Conservation (phyloP, 2,113 vertebrate species). For the Daphoenositta chrysoptera region DNA sequence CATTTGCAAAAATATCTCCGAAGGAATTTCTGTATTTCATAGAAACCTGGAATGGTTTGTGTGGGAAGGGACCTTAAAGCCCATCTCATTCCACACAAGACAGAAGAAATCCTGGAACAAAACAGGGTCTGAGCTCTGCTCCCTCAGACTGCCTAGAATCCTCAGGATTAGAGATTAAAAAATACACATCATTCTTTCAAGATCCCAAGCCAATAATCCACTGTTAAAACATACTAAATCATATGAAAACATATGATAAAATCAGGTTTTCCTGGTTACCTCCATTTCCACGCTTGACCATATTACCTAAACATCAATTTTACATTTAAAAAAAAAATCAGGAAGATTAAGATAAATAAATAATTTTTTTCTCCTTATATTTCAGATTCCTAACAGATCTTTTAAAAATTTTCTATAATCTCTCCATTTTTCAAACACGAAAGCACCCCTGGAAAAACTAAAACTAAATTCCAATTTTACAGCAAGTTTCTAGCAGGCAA, state of each 20-base stretch:
- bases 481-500: background rate
- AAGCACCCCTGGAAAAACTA: background rate
- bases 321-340: background rate
- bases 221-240: background rate
- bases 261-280: background rate
- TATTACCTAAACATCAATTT: background rate
- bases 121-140: background rate
- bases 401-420: background rate
- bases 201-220: background rate
- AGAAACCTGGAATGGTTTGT: background rate
- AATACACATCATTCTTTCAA: background rate
- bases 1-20: background rate
- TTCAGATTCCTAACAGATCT: background rate
- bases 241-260: background rate
- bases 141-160: background rate
- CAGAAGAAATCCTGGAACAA: background rate
- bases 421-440: background rate
- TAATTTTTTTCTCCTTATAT: background rate
- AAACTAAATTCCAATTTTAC: background rate
- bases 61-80: background rate
- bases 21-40: background rate
- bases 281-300: background rate
- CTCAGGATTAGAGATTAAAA: background rate
- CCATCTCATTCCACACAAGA: rapidly evolving
- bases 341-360: background rate